Evolutionary conservation across 2,797 vertebrate genomes (phyloP).

Genomic region (Premnoplex brunnescens): DNA sequence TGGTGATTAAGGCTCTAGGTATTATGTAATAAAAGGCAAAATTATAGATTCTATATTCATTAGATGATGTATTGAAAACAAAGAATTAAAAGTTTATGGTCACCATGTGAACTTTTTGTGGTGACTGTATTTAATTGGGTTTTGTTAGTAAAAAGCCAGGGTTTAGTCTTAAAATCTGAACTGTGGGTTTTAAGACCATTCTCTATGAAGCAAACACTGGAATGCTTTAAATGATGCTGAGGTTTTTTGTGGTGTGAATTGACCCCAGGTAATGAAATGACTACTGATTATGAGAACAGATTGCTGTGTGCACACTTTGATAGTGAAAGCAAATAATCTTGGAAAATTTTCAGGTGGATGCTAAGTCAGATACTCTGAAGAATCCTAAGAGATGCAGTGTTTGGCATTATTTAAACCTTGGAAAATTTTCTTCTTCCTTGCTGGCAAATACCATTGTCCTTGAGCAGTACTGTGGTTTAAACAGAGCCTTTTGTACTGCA

Average conservation of each 20-base stretch:
- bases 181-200: neutral
- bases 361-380: neutral
- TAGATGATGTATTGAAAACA: neutral
- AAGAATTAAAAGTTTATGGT: neutral
- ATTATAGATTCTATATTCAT: neutral
- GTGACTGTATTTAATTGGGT: neutral
- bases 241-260: neutral
- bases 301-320: neutral
- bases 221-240: neutral
- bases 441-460: neutral
- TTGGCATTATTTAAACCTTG: neutral
- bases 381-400: neutral
- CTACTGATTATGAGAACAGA: neutral
- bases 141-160: neutral
- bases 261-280: neutral
- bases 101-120: neutral
- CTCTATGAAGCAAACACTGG: neutral
- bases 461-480: neutral
- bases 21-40: neutral
- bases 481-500: neutral
- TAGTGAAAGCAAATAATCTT: neutral
- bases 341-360: neutral
- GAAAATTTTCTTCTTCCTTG: neutral
- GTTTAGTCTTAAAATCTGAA: neutral
- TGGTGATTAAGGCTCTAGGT: neutral